Conservation (phyloP, 1,140 invertebrate genomes). For the Drosophila erecta region DNA sequence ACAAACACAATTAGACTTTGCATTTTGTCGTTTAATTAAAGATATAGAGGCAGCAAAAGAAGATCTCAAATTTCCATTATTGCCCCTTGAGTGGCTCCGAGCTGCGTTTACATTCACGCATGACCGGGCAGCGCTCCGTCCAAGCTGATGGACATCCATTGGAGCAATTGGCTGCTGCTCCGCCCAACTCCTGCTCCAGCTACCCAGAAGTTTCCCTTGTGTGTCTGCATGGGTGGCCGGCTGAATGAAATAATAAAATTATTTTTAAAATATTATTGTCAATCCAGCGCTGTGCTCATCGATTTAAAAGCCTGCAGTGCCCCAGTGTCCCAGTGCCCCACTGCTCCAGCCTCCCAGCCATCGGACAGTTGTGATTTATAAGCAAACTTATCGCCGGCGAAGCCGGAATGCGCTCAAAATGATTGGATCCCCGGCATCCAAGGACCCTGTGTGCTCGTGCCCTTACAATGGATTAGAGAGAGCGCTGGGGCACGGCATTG, state of each 20-base stretch:
- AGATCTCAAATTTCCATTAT: slow-evolving; percentile 67
- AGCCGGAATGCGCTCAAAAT: slow-evolving; percentile 65
- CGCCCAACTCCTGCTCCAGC: background rate
- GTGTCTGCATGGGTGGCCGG: slow-evolving; percentile 65
- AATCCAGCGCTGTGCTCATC: slow-evolving; percentile 74
- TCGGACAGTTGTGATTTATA: slow-evolving; percentile 75
- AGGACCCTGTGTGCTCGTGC: slow-evolving; percentile 8
- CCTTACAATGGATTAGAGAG: slow-evolving; percentile 66
- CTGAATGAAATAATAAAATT: slow-evolving; percentile 82
- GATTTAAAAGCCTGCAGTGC: slow-evolving; percentile 67
- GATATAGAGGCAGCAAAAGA: slow-evolving; percentile 30
- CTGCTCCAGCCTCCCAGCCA: slow-evolving; percentile 19
- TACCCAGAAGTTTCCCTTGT: slow-evolving; percentile 22
- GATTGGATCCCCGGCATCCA: slow-evolving; percentile 32
- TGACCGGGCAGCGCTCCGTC: slow-evolving; percentile 48
- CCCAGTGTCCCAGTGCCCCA: slow-evolving; percentile 7
- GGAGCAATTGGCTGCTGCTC: background rate
- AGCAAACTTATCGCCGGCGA: slow-evolving; percentile 70
- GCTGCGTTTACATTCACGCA: slow-evolving; percentile 74
- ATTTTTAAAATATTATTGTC: slow-evolving; percentile 82
- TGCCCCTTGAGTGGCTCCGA: slow-evolving; percentile 64
- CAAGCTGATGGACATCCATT: slow-evolving; percentile 57
- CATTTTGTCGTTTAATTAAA: slow-evolving; percentile 69
- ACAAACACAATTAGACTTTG: slow-evolving; percentile 56
- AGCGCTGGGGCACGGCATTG: slow-evolving; percentile 54